Percentiles rank a stretch among this genome's conserved stretches.
phyloP scores from a whole-genome alignment of 2,888 invertebrate species.

The Callyntrura guangdongensis region DNA sequence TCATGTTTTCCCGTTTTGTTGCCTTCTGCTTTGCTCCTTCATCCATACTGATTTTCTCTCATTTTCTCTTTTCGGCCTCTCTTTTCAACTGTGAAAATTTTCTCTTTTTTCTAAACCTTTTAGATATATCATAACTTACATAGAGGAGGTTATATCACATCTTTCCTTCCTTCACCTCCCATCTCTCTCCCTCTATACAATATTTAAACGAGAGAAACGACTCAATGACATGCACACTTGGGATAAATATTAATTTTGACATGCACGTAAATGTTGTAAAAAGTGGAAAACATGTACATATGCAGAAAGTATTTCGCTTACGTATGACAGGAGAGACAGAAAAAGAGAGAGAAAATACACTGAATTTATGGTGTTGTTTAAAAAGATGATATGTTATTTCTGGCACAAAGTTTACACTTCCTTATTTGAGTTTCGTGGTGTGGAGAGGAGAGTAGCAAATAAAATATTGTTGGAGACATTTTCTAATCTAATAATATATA shows the following conservation, averaged over 20 bases:
- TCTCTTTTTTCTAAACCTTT: neutral
- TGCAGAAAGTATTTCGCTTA: conserved; percentile 1
- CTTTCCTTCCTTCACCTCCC: conserved; percentile 16
- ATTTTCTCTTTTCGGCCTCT: neutral
- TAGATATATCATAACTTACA: no score
- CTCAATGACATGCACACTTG: conserved; percentile 72
- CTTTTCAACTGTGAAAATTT: conserved; percentile 22
- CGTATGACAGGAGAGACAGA: neutral
- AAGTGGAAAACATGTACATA: conserved; percentile 36
- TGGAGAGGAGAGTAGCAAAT: neutral
- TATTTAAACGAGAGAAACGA: conserved; percentile 66
- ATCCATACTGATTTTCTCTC: conserved; percentile 47
- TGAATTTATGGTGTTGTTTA: neutral
- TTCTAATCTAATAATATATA: conserved; percentile 61
- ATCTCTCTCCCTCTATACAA: conserved; percentile 20
- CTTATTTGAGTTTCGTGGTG: neutral
- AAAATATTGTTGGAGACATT: conserved; percentile 39
- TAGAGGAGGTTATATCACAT: neutral
- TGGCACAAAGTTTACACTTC: conserved; percentile 10
- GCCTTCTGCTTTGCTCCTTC: conserved; percentile 35
- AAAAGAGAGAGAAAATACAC: neutral
- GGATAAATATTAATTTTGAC: conserved; percentile 77
- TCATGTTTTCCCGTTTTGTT: conserved; percentile 21
- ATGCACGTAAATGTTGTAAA: conserved; percentile 63
- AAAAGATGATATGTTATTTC: conserved; percentile 23